Conservation (phyloP, 35 echinoderm and acorn worm species). For the Acanthaster planci region DNA sequence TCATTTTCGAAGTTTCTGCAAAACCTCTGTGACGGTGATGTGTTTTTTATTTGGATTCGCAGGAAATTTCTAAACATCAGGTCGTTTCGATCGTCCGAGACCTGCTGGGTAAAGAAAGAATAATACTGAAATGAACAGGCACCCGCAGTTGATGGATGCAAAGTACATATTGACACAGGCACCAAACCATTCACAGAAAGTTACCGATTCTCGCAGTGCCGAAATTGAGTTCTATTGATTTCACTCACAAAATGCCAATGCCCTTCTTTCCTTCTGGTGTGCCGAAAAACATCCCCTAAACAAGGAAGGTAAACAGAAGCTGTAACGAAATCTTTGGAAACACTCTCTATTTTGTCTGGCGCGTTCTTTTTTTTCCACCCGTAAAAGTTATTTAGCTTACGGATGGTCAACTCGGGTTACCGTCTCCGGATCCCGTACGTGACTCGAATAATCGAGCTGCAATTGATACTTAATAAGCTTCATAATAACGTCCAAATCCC, state of each 20-base stretch:
- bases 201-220: too few species aligned
- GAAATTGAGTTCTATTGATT: too few species aligned
- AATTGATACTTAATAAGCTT: neutral
- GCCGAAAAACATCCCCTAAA: neutral
- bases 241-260: neutral
- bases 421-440: neutral
- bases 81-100: too few species aligned
- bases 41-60: too few species aligned
- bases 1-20: too few species aligned
- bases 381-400: neutral
- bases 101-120: neutral
- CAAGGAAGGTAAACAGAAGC: neutral
- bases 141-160: neutral
- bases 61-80: too few species aligned
- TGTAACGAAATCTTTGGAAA: neutral
- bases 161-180: conserved; percentile 9
- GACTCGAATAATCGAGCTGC: conserved; percentile 15
- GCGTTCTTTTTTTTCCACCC: neutral
- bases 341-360: too few species aligned
- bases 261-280: neutral
- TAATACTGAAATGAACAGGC: neutral
- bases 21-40: too few species aligned
- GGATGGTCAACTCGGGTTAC: conserved; percentile 20
- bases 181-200: neutral
- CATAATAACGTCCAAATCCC: neutral